These are phyloP conservation scores for Palaemon carinicauda DNA, from an alignment of 1,140 invertebrate genomes.

Conservation along the genomic window DNA sequence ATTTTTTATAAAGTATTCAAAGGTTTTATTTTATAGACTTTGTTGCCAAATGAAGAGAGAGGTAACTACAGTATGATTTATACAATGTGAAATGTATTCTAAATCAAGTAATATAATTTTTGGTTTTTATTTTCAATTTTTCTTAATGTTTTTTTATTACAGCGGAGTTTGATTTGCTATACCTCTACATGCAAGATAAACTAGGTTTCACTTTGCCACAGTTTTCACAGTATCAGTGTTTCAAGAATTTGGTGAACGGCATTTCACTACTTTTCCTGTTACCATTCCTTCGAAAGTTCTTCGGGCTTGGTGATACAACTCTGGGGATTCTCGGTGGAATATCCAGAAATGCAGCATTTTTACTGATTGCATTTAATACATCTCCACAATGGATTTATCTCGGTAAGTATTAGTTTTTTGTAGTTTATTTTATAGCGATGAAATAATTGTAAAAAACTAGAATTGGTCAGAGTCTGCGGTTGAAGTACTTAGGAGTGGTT, in stretches of 20 bases:
- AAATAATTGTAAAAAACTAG: too few species aligned
- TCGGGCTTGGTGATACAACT: background rate
- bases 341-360: constrained; percentile 4
- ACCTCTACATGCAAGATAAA: constrained; percentile 31
- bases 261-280: constrained; percentile 16
- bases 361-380: background rate
- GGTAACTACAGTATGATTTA: too few species aligned
- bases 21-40: background rate
- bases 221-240: constrained; percentile 15
- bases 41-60: too few species aligned
- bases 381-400: background rate
- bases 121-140: background rate
- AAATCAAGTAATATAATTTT: background rate
- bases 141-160: background rate
- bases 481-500: background rate
- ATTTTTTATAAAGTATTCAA: background rate
- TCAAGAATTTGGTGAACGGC: constrained; percentile 36
- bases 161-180: constrained; percentile 45
- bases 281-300: background rate
- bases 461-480: background rate
- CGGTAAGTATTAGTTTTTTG: background rate
- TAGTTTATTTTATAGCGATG: background rate
- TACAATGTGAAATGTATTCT: too few species aligned
- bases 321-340: constrained; percentile 17
- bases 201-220: background rate